phyloP scores from a whole-genome alignment of 2,113 vertebrate genomes.

The Rhombomys opimus region DNA sequence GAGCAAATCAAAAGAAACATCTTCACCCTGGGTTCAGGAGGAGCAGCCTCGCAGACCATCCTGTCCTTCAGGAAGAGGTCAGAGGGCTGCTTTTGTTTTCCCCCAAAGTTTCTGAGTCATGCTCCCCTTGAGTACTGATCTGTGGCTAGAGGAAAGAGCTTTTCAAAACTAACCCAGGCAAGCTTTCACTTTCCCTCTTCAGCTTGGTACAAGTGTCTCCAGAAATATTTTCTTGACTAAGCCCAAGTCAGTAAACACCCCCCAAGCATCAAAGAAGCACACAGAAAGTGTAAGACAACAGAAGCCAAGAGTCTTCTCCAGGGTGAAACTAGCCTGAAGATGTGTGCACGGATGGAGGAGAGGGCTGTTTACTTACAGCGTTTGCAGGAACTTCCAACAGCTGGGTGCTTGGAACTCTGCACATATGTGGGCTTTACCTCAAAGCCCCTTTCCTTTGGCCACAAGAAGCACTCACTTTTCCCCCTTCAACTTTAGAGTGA shows the following conservation, averaged over 20 bases:
- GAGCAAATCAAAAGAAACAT: neutral
- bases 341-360: constrained; percentile 12
- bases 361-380: constrained; percentile 84
- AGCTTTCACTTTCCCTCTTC: constrained; percentile 57
- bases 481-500: constrained; percentile 70
- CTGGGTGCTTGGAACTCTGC: constrained; percentile 80
- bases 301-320: constrained; percentile 49
- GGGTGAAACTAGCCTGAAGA: constrained; percentile 65
- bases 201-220: neutral
- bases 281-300: neutral
- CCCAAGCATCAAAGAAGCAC: neutral
- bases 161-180: neutral
- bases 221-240: constrained; percentile 46
- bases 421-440: constrained; percentile 77
- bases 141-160: neutral
- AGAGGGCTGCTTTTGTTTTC: neutral
- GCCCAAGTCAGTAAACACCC: constrained; percentile 54
- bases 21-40: neutral
- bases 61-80: neutral
- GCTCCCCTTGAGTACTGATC: neutral
- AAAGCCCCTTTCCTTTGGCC: constrained; percentile 77
- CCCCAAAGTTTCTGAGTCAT: neutral
- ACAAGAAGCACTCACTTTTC: constrained; percentile 70
- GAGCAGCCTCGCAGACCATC: neutral
- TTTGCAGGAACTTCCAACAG: constrained; percentile 81